Conservation (phyloP, 2,797 vertebrate genomes). For the Centropyge bicolor region DNA sequence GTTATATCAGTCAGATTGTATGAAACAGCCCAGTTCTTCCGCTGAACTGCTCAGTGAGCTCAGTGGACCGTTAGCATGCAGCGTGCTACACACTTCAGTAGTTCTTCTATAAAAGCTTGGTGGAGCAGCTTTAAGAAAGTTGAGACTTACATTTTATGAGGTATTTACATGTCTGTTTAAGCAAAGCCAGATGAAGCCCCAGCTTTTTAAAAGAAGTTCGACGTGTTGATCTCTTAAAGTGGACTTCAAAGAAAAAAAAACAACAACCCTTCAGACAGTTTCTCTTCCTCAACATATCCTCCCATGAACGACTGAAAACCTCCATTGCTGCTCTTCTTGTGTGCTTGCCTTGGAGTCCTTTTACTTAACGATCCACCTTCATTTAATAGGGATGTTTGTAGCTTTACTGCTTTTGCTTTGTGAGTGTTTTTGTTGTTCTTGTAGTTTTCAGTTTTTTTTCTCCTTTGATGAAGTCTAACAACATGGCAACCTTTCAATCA, state of each 20-base stretch:
- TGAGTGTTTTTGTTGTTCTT: not conserved
- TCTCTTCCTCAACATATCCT: constrained; percentile 39
- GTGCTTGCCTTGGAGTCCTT: not conserved
- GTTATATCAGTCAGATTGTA: too few species aligned
- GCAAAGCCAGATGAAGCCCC: fast-evolving
- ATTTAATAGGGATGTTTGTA: not conserved
- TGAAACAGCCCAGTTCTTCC: not conserved
- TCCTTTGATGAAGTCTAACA: not conserved
- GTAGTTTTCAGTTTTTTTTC: not conserved
- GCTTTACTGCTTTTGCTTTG: not conserved
- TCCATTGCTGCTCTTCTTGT: not conserved
- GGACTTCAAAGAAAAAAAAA: not conserved
- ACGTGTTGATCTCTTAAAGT: not conserved
- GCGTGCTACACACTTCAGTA: fast-evolving
- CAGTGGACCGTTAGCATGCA: constrained; percentile 4
- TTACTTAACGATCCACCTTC: not conserved
- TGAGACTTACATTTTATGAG: not conserved
- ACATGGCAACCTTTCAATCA: not conserved
- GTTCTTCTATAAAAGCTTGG: not conserved
- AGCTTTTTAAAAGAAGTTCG: not conserved
- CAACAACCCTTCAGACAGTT: constrained; percentile 29
- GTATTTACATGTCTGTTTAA: not conserved
- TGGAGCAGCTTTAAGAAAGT: not conserved
- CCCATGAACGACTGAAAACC: not conserved
- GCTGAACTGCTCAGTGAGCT: not conserved